Evolutionary conservation across 2,888 invertebrate species (phyloP).

Genomic region (Acleris emargana): DNA sequence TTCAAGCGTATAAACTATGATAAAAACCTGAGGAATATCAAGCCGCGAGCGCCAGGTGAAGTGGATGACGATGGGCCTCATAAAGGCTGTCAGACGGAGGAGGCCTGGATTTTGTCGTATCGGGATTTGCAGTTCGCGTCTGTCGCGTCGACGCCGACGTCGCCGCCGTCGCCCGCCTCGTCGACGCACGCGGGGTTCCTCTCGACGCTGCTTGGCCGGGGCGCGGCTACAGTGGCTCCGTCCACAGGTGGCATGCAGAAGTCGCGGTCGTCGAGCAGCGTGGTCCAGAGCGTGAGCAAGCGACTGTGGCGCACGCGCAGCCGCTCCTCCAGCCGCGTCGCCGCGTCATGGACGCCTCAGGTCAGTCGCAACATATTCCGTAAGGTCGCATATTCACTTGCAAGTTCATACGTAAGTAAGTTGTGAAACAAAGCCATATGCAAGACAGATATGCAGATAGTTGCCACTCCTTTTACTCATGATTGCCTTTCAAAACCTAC

Average conservation of each 20-base stretch:
- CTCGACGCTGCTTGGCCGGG: conserved; percentile 66
- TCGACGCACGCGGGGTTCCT: conserved; percentile 77
- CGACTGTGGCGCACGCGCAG: conserved; percentile 93
- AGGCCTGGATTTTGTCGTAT: conserved; percentile 87
- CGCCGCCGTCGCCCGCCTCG: conserved; percentile 79
- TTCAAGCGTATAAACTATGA: conserved; percentile 96
- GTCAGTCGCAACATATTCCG: conserved; percentile 83
- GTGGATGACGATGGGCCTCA: conserved; percentile 90
- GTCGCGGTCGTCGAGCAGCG: conserved; percentile 94
- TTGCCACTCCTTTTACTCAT: no score
- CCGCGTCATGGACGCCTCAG: conserved; percentile 92
- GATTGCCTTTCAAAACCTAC: no score
- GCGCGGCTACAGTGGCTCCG: conserved; percentile 61
- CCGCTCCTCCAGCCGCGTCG: conserved; percentile 89
- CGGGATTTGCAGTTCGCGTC: conserved; percentile 68
- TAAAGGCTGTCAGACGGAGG: conserved; percentile 91
- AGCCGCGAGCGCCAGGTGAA: conserved; percentile 89
- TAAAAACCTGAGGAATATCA: conserved; percentile 91
- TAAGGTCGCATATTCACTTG: not conserved
- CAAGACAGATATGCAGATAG: no score
- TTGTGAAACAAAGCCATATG: no score
- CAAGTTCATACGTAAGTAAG: no score
- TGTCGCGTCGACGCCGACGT: conserved; percentile 74
- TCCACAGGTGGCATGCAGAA: conserved; percentile 92
- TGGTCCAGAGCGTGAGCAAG: conserved; percentile 93